Base-by-base conservation (phyloP, 2,888 invertebrate species). In the Phasia obesa region DNA sequence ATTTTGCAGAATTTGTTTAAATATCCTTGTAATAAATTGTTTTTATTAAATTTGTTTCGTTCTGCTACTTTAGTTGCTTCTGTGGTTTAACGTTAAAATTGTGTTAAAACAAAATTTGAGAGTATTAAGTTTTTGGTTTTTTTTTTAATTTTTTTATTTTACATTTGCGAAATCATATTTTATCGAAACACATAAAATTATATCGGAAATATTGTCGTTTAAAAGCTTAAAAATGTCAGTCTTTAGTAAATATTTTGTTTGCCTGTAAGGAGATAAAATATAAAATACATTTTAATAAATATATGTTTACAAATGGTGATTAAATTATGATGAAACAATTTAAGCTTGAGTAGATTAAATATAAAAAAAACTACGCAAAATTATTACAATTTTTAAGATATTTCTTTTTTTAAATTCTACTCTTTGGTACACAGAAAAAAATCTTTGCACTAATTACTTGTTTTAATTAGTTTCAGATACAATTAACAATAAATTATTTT, bases 221-320 rank as follows among this genome's bases (percentile, higher is more conserved):
- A 90, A 91, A 91, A 91, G 90, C 91, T 91, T 90, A 90, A 91
- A 90, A 90, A 91, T 89, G 89, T 91, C 91, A 91, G 91, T 91
- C 91, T 91, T 91, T 91, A 90, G 89, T 90, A 88, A 87, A 87
- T 87, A 86, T 87, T 87, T 71, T 82, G 74, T 70, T 75, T 77
- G 71, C 73, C 86, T 87, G 86, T 78, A 86, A 86, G 67, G 53
- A 85, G 23, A 69, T 23, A 62, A 71, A 51, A 57, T 62, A 5
- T 47, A 53, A 55, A 13, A 35, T 57, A 70, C 31, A 25, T 76
- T 35, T 47, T 42, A 60, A 60, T 51, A 21, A 23, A n/a, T 57
- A 23, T 27, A 31, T 25, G 19, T 57, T 15, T 42, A 42, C 13
- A 42, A 65, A 53, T 1, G 11, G 2, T 35, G 4, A 25, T 47